phyloP scores from a whole-genome alignment of 2,113 vertebrate genomes.

The Laticauda laticaudata region DNA sequence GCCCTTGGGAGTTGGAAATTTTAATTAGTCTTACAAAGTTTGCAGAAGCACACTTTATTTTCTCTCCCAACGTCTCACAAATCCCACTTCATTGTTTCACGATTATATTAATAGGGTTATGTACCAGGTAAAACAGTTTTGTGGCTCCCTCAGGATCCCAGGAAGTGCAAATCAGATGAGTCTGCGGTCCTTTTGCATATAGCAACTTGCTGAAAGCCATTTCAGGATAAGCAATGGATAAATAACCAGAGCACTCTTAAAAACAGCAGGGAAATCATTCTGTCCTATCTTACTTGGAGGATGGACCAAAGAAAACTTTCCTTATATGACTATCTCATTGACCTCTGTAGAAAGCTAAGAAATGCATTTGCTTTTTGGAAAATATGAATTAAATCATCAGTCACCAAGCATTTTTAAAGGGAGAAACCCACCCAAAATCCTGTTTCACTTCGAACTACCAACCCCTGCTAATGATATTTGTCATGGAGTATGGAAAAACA shows the following conservation, averaged over 20 bases:
- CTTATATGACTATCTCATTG: background rate
- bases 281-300: background rate
- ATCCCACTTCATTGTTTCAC: slow-evolving; percentile 42
- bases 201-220: slow-evolving; percentile 61
- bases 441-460: background rate
- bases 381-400: background rate
- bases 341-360: slow-evolving; percentile 10
- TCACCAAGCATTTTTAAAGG: background rate
- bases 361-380: background rate
- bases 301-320: background rate
- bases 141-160: slow-evolving; percentile 55
- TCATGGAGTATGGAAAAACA: background rate
- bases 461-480: background rate
- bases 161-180: slow-evolving; percentile 54
- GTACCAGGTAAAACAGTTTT: slow-evolving; percentile 60
- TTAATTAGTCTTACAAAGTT: slow-evolving; percentile 15
- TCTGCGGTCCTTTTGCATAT: slow-evolving; percentile 51
- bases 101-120: slow-evolving; percentile 59
- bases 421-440: background rate
- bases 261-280: slow-evolving; percentile 5
- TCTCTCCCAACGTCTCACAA: slow-evolving; percentile 12
- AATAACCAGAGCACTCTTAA: slow-evolving; percentile 21
- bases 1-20: slow-evolving; percentile 5
- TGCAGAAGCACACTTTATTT: background rate
- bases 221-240: slow-evolving; percentile 42